Evolutionary conservation across 2,888 invertebrate genomes (phyloP), one percentile per base, ranked within the genome.

Genomic region (Phyllotreta cruciferae): DNA sequence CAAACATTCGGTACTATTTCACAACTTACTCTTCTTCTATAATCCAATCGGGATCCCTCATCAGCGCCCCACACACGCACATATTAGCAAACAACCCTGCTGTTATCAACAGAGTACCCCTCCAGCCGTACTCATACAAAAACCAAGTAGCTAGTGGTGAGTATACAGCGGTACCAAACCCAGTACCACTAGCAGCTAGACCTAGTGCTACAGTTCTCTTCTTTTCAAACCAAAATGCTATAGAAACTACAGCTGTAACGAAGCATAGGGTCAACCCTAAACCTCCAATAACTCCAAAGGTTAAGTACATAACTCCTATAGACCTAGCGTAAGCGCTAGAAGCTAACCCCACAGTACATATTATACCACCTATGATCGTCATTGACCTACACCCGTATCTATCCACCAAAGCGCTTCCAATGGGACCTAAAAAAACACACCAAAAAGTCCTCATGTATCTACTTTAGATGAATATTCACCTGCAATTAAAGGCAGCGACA

Each of bases 191-290:
- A 0, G 94, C 94, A 0, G 93, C 92, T 61, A 95, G 83, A 0
- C 95, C 93, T 4, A 93, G 91, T 3, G 95, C 95, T 67, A 95
- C 84, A 44, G 92, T 91, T 42, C 94, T 85, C 75, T 90, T 90
- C 79, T 92, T 92, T 74, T 95, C 94, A 80, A 96, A 96, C 90
- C 95, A 96, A 78, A 93, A 94, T 5, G 95, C 94, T 64, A 96
- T 93, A 62, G 93, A 91, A 3, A 95, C 94, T 5, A 95, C 94
- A 4, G 94, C 94, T 3, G 94, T 92, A n/a, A 95, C 94, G 78
- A 93, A 95, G 56, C 92, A 92, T 55, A 93, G 81, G 7, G 93
- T 92, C 66, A 95, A 83, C 0, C 95, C 95, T 62, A 94, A 79
- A 0, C 95, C 94, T 56, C 93, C 90, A 11, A 94, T 87, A 0